phyloP scores from a whole-genome alignment of 2,113 vertebrate genomes.

The Muntiacus muntjak region DNA sequence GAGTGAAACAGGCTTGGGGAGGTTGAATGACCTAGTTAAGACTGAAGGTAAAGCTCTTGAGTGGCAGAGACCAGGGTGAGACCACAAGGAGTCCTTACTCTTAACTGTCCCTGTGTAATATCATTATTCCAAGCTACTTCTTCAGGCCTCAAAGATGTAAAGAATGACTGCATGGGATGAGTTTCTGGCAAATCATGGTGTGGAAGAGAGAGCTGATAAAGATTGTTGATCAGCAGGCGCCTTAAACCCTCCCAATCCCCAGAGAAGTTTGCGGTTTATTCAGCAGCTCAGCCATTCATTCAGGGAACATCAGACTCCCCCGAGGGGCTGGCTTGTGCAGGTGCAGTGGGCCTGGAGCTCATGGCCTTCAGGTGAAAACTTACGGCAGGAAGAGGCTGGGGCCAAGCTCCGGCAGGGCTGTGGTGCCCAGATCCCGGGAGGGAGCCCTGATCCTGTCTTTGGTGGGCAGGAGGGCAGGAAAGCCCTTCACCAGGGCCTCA shows the following conservation, averaged over 20 bases:
- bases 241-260: rapidly evolving
- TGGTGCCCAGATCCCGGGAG: rapidly evolving
- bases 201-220: neutral
- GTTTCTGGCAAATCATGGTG: neutral
- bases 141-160: neutral
- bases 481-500: neutral
- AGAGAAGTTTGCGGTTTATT: neutral
- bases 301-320: neutral
- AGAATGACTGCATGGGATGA: neutral
- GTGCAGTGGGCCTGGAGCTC: neutral
- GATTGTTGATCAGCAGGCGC: rapidly evolving
- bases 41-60: neutral
- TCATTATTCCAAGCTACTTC: neutral
- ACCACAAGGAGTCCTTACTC: neutral
- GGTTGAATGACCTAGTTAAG: neutral
- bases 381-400: neutral
- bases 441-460: neutral
- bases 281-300: neutral
- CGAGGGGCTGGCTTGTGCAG: neutral
- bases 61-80: neutral
- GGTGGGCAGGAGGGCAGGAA: neutral
- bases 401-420: neutral
- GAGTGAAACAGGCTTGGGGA: neutral
- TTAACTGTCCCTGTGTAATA: neutral
- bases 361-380: rapidly evolving